Evolutionary conservation across 2,113 vertebrate genomes (phyloP), one percentile per base, ranked within the genome.

Genomic region (Mobula hypostoma): DNA sequence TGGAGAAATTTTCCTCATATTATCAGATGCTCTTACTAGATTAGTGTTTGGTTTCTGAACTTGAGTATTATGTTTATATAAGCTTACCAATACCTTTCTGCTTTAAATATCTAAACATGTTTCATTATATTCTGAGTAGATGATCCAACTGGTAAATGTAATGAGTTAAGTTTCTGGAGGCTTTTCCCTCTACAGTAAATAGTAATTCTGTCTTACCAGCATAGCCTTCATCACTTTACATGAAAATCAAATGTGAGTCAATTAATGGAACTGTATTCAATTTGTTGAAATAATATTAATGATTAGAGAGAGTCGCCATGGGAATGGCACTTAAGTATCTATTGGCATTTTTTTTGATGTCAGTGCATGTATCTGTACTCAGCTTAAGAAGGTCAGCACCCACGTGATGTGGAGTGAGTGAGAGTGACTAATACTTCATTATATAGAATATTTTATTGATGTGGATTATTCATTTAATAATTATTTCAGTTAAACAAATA

Each of bases 251-350:
- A 56, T 85, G 56, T 58, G 7, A 61, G 56, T 48, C 56, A 83
- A 83, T 56, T 83, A 17, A 24, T 19, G 19, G 40, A 83, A 83
- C 56, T 56, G 15, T 83, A 83, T 83, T 83, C 80, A 56, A 27
- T 85, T 85, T 83, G 63, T 66, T 63, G n/a, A 66, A 66, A 90
- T 90, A 66, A 85, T 56, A 85, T 48, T 85, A 58, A 90, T 66
- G 85, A 19, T 66, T 32, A 15, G 85, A 66, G 58, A 29, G 58
- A 7, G 5, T 17, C 32, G 77, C 77, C 77, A 36, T 36, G 77
- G 32, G n/a, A 14, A 79, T 79, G 77, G n/a, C 77, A 61, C 58
- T 88, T 63, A n/a, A 88, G 58, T n/a, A 88, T 88, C 29, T 66
- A 15, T n/a, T 88, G 85, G 40, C 19, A 32, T 17, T 7, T 4